Percentiles rank a stretch among this genome's conserved stretches.
phyloP scores from a whole-genome alignment of 2,113 vertebrate species.

The Benitochromis conjunctus region DNA sequence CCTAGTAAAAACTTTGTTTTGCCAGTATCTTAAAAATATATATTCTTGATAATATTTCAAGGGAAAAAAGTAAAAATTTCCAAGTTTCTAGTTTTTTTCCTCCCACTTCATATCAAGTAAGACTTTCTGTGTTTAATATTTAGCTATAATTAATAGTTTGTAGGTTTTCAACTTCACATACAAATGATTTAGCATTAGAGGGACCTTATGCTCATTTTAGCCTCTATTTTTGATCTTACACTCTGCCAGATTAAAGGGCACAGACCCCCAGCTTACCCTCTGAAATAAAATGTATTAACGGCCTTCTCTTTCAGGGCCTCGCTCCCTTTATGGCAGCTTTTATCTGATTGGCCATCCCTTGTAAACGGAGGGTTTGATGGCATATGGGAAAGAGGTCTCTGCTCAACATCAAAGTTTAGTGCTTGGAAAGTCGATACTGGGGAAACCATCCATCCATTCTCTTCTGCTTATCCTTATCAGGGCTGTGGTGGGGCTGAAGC shows the following conservation, averaged over 20 bases:
- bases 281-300: not conserved
- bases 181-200: not conserved
- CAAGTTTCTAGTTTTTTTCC: not conserved
- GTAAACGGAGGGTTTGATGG: not conserved
- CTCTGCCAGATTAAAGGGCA: accelerated
- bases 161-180: not conserved
- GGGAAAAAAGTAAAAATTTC: not conserved
- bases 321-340: not conserved
- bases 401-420: not conserved
- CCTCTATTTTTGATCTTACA: not conserved
- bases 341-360: not conserved
- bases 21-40: not conserved
- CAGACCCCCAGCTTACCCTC: not conserved
- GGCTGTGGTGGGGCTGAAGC: not conserved
- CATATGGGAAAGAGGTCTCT: not conserved
- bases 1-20: accelerated
- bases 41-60: not conserved
- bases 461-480: not conserved
- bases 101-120: not conserved
- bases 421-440: not conserved
- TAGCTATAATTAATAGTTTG: not conserved
- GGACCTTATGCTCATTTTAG: not conserved
- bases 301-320: not conserved
- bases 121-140: not conserved
- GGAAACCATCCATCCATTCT: not conserved